phyloP scores from a whole-genome alignment of 2,113 vertebrate species.

The Alaudala cheleensis region DNA sequence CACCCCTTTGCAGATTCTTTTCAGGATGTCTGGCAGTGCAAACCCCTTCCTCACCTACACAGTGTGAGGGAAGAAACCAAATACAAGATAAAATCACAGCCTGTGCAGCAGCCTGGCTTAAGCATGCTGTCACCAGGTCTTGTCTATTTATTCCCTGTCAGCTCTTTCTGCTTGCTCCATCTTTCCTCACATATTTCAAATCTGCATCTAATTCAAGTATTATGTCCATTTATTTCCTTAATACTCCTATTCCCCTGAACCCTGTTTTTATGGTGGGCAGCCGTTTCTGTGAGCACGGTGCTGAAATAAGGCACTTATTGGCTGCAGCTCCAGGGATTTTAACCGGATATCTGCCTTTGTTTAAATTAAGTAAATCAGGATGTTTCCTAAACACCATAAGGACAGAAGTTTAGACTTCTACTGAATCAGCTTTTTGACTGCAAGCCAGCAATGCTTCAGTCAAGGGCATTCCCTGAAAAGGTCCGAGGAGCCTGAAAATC shows the following conservation, averaged over 20 bases:
- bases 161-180: background rate
- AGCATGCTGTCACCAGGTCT: background rate
- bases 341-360: constrained; percentile 66
- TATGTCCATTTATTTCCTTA: constrained; percentile 42
- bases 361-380: constrained; percentile 65
- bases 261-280: background rate
- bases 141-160: background rate
- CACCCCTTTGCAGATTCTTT: background rate
- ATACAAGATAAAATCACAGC: background rate
- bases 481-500: background rate
- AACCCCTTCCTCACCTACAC: background rate
- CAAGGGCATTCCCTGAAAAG: background rate
- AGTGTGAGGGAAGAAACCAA: background rate
- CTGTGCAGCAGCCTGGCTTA: background rate
- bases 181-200: constrained; percentile 21
- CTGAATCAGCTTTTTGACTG: constrained; percentile 55
- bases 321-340: constrained; percentile 53
- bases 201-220: constrained; percentile 27
- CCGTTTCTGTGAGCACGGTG: background rate
- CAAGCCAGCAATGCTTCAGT: constrained; percentile 30
- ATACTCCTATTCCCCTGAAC: constrained; percentile 20
- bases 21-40: background rate
- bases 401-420: constrained; percentile 55
- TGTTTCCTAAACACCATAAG: constrained; percentile 57
- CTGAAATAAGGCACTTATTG: constrained; percentile 54